Base-by-base conservation (phyloP, 2,888 invertebrate genomes). In the Eutolmus rufibarbis region DNA sequence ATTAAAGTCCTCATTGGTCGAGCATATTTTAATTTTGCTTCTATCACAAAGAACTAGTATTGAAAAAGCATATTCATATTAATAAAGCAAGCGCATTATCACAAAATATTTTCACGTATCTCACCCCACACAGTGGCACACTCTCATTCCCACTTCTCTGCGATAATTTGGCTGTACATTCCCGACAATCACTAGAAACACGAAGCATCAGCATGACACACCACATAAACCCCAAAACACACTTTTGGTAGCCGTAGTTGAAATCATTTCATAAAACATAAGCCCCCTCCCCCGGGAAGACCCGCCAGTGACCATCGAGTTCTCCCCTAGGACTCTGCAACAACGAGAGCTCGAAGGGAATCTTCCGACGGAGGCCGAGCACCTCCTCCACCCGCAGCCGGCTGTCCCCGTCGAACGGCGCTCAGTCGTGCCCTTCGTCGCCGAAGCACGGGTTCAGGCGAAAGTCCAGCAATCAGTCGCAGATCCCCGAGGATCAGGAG, bases 341-440 rank as follows among this genome's bases (percentile, higher is more conserved):
- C 88, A 90, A 91, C 90, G 93, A 93, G 86, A 91, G 92, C 87
- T 90, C 90, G 85, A 92, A 92, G 88, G 93, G 92, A 46, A 90
- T 93, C 74, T 93, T 93, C 88, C 92, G 93, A 7, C 91, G 93
- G 56, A 91, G 92, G 87, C 91, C 92, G 3, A 93, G 93, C 74
- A 91, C 89, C 88, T 90, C 92, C 51, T 92, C 93, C 87, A 91
- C 90, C 46, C 91, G 91, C 82, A 88, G 89, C 12, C 34, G 88
- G 37, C 85, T 87, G 87, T 90, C 82, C 82, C 82, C 82, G 91
- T 91, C 88, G 91, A 92, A 87, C 90, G 91, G 28, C 90, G 92
- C 89, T 91, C 93, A 91, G 89, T 93, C 91, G 89, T 93, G 90
- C 90, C 93, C 90, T 90, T 92, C 89, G 90, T 94, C 91, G 90